Evolutionary conservation across 2,888 invertebrate species (phyloP), one percentile per base, ranked within the genome.

Genomic region (Microctonus hyperodae): DNA sequence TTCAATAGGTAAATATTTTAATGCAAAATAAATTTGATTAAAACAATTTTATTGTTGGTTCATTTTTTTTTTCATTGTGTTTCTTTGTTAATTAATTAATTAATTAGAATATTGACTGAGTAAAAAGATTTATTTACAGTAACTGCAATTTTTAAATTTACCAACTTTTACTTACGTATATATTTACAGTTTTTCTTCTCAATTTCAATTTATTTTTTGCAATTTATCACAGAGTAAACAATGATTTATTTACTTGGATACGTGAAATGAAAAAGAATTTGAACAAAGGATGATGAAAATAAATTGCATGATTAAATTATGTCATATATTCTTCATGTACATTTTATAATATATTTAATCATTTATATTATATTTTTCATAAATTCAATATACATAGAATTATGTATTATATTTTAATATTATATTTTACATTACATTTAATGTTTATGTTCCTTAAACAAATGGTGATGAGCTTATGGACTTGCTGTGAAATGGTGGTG

Each of bases 181-280:
- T 28, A 53, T 25, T 25, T 51, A 9, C 55, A 55, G 20, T 25
- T 20, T 22, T 33, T 20, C 23, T 13, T 62, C 51, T 59, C 28
- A 59, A 59, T 59, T 48, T 57, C 44, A 31, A 64, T 57, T 56
- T 64, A 57, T 57, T 64, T 48, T 33, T n/a, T 33, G 40, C 40
- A 57, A 57, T 64, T 64, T 57, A 64, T 55, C n/a, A 48, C 33
- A 13, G 28, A 25, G 64, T 31, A 57, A 64, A 64, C 44, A 35
- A 50, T 48, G 50, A 64, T 64, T 64, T 57, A 64, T 64, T 55
- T 35, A 64, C 31, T 44, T 37, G n/a, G 37, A 37, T 20, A 48
- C 35, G 31, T 35, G 53, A 44, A 44, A 40, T 40, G 40, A 40
- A 37, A 59, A 35, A 23, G 51, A 33, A 50, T 51, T 23, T 62